Percentiles rank a stretch among this genome's conserved stretches.
These are phyloP conservation scores for Pediacus dermestoides DNA, from an alignment of 2,888 invertebrate species.

Conservation along the genomic window DNA sequence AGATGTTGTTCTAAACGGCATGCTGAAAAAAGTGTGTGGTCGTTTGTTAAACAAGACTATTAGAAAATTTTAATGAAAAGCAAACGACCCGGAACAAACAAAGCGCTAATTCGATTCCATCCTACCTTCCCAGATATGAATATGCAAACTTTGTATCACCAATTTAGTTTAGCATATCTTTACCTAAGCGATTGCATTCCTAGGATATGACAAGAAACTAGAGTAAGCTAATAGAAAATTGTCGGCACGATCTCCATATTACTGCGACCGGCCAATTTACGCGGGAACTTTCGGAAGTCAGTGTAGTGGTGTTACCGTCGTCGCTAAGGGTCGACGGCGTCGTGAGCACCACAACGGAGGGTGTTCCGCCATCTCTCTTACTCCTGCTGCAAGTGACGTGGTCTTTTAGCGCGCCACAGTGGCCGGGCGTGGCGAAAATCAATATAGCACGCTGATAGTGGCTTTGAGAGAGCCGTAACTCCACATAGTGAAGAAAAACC, in stretches of 20 bases:
- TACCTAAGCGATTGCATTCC: too few relatives aligned
- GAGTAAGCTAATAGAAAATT: too few relatives aligned
- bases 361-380: constrained; percentile 5
- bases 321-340: constrained; percentile 6
- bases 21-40: too few relatives aligned
- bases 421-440: constrained; percentile 40
- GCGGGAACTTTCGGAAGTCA: constrained; percentile 9
- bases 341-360: constrained; percentile 2
- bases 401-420: constrained; percentile 24
- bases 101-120: too few relatives aligned
- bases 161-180: too few relatives aligned
- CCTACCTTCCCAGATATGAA: too few relatives aligned
- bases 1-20: too few relatives aligned
- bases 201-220: too few relatives aligned
- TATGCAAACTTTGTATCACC: too few relatives aligned
- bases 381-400: constrained; percentile 15
- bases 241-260: constrained; percentile 4
- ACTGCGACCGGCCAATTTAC: constrained; percentile 9
- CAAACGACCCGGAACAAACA: too few relatives aligned
- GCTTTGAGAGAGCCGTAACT: constrained; percentile 19
- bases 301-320: constrained; percentile 5
- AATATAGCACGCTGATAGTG: constrained; percentile 37
- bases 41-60: too few relatives aligned
- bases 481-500: constrained; percentile 21
- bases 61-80: too few relatives aligned